Conservation (phyloP, 2,113 vertebrate species). For the Passer montanus region DNA sequence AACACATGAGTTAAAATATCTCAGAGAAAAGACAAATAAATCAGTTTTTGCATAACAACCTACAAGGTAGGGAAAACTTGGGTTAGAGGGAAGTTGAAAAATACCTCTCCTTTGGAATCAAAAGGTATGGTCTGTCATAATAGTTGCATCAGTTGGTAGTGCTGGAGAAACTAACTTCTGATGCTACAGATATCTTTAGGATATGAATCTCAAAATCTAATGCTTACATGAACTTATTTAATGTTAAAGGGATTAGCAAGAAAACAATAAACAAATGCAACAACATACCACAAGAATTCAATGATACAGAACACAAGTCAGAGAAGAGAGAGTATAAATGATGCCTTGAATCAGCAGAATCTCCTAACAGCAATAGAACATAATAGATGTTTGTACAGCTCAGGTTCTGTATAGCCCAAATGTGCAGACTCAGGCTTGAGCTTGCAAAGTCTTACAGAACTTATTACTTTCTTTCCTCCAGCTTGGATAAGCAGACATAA, state of each 20-base stretch:
- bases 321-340: background rate
- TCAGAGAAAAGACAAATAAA: background rate
- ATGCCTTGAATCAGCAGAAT: background rate
- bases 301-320: background rate
- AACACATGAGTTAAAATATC: background rate
- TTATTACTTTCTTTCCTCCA: background rate
- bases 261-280: background rate
- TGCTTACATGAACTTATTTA: background rate
- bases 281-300: background rate
- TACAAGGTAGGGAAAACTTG: background rate
- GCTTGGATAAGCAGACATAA: background rate
- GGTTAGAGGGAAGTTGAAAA: background rate
- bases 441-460: background rate
- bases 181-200: background rate
- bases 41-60: accelerated
- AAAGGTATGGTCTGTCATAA: background rate
- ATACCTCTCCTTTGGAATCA: background rate
- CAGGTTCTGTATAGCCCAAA: background rate
- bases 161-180: background rate
- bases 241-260: background rate
- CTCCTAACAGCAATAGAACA: background rate
- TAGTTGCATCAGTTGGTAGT: background rate
- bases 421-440: background rate
- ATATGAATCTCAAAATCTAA: background rate
- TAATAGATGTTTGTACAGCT: background rate